Evolutionary conservation across 2,797 vertebrate genomes (phyloP).

Genomic region (Cirrhinus mrigala): DNA sequence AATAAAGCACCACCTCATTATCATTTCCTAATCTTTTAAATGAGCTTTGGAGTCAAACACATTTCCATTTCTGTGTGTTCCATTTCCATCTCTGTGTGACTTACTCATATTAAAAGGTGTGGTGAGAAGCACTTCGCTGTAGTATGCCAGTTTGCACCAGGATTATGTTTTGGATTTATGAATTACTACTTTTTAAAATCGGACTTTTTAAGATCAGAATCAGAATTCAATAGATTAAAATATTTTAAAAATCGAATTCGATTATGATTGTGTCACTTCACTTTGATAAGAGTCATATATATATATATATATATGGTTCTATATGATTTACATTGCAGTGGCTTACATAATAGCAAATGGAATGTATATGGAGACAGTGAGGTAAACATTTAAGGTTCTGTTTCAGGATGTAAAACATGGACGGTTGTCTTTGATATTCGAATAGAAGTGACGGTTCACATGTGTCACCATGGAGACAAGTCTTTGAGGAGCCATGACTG

Average conservation of each 20-base stretch:
- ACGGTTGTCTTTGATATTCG: slow-evolving; percentile 38
- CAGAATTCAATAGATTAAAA: neutral
- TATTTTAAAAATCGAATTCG: too few relatives aligned
- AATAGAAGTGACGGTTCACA: slow-evolving; percentile 55
- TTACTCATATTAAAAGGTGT: neutral
- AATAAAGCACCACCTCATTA: neutral
- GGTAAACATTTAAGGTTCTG: neutral
- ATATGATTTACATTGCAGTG: neutral
- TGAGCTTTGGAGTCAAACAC: slow-evolving; percentile 33
- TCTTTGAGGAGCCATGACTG: slow-evolving; percentile 53
- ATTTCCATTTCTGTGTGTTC: neutral
- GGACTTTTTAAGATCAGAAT: too few relatives aligned
- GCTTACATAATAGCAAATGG: neutral
- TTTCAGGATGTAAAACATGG: slow-evolving; percentile 9
- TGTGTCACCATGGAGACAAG: slow-evolving; percentile 62
- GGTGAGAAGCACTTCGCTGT: neutral
- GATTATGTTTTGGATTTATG: neutral
- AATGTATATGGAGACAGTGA: neutral
- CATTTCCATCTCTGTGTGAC: neutral
- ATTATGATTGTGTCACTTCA: neutral
- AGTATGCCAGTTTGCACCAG: neutral
- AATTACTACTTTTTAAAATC: neutral
- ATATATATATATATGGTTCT: neutral
- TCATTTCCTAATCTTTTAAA: slow-evolving; percentile 10
- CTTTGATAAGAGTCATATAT: too few relatives aligned